Conservation (phyloP, 2,797 vertebrate genomes). For the Brachyrhaphis roseni region DNA sequence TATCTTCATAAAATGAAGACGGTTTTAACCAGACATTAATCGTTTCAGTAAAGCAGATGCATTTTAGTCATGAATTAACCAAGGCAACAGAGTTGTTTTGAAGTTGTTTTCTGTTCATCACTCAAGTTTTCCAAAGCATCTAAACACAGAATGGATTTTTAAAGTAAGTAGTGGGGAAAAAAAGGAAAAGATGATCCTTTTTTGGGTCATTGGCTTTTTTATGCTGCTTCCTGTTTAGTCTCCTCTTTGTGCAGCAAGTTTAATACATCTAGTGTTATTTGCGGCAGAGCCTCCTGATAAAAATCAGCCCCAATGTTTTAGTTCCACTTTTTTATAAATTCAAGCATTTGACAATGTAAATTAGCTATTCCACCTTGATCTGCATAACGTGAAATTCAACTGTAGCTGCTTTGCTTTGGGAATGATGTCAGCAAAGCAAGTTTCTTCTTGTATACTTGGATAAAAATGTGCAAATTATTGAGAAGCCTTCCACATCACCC, state of each 20-base stretch:
- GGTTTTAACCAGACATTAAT: neutral
- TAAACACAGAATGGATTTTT: neutral
- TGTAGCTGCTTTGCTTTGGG: slow-evolving; percentile 24
- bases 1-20: neutral
- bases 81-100: slow-evolving; percentile 1
- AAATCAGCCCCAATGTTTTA: neutral
- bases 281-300: slow-evolving; percentile 1
- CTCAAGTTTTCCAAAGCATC: neutral
- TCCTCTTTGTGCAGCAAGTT: neutral
- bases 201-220: neutral
- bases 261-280: neutral
- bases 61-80: neutral
- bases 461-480: slow-evolving; percentile 49
- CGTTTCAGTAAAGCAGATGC: neutral
- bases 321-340: neutral
- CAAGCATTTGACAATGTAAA: neutral
- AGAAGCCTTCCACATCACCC: slow-evolving; percentile 47
- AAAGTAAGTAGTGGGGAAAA: neutral
- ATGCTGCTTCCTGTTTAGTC: neutral
- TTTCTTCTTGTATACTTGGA: slow-evolving; percentile 36
- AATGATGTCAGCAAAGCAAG: slow-evolving; percentile 42
- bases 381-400: slow-evolving; percentile 19
- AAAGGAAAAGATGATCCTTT: neutral
- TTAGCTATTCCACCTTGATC: neutral
- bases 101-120: neutral